Evolutionary conservation across 2,888 invertebrate genomes (phyloP).

Genomic region (Dasysyrphus albostriatus): DNA sequence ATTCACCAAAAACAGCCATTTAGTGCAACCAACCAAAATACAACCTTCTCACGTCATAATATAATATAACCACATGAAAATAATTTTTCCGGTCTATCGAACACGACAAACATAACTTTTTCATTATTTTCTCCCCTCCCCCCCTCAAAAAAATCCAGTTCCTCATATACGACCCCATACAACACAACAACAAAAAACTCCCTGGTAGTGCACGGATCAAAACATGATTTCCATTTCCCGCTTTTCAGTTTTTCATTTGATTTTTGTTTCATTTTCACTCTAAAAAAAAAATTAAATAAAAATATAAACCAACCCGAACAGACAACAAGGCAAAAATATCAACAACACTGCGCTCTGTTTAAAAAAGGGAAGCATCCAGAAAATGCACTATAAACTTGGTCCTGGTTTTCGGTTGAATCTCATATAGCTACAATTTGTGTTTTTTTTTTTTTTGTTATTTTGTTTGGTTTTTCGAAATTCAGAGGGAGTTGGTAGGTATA

Average conservation of each 20-base stretch:
- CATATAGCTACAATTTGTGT: conserved; percentile 25
- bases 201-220: conserved; percentile 36
- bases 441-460: not conserved
- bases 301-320: conserved; percentile 12
- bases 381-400: conserved; percentile 60
- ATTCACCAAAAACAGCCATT: conserved; percentile 23
- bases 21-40: conserved; percentile 69
- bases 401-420: conserved; percentile 55
- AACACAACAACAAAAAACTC: not conserved
- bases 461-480: no score
- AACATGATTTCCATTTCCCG: conserved; percentile 69
- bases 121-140: conserved; percentile 64
- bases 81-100: conserved; percentile 75
- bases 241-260: conserved; percentile 50
- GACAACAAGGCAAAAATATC: conserved; percentile 36
- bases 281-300: conserved; percentile 3
- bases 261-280: conserved; percentile 51
- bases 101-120: conserved; percentile 75
- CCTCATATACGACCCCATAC: no score
- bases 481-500: not conserved
- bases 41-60: conserved; percentile 72
- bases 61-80: conserved; percentile 74
- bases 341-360: not conserved
- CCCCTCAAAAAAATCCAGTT: not conserved
- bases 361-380: conserved; percentile 31